These are phyloP conservation scores for Crotalus viridis DNA, from an alignment of 2,113 vertebrate genomes.

Conservation along the genomic window DNA sequence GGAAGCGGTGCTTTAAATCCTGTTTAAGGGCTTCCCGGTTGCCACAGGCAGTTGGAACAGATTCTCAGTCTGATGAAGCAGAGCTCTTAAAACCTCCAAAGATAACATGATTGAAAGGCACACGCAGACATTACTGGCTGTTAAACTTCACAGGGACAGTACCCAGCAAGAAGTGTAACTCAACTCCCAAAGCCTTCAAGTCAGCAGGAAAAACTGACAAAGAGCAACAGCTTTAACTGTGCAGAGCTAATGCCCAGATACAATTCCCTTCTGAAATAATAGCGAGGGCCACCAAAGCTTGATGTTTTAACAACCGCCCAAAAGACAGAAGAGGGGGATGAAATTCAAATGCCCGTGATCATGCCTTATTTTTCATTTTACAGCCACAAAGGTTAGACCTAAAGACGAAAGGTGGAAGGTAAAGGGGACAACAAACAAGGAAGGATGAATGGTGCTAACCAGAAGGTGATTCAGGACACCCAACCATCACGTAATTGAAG, in stretches of 20 bases:
- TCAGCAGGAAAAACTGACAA: background rate
- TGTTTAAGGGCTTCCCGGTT: background rate
- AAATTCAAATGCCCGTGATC: constrained; percentile 9
- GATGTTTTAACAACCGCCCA: constrained; percentile 1
- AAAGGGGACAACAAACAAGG: rapidly evolving
- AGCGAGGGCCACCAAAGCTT: background rate
- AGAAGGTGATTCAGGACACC: background rate
- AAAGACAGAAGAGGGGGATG: background rate
- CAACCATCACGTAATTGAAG: background rate
- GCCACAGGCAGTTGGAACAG: background rate
- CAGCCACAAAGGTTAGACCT: background rate
- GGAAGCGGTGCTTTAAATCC: background rate
- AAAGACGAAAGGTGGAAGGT: background rate
- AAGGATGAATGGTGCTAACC: background rate
- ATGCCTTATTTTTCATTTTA: background rate
- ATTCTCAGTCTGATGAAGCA: background rate
- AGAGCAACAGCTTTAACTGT: constrained; percentile 25
- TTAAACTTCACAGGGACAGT: background rate
- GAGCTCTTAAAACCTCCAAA: background rate
- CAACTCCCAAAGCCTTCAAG: background rate
- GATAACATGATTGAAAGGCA: background rate
- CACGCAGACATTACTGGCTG: background rate
- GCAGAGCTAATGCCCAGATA: constrained; percentile 13
- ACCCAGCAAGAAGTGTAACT: background rate
- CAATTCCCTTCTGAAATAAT: background rate